These are phyloP conservation scores for Pogonomyrmex californicus DNA, from an alignment of 1,140 invertebrate species.

Conservation along the genomic window DNA sequence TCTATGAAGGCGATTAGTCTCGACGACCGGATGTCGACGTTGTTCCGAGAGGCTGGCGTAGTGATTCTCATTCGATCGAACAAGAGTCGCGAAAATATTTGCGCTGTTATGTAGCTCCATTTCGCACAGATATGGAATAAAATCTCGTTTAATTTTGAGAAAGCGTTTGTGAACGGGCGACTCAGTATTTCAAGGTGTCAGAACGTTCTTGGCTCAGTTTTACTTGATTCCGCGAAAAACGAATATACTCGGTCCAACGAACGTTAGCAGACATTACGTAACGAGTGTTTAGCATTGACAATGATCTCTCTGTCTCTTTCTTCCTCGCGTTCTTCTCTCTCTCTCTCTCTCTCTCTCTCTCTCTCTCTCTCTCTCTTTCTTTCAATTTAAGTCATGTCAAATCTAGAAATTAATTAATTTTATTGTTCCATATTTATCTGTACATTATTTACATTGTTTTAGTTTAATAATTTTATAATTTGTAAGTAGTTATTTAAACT, in stretches of 20 bases:
- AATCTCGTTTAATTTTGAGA: constrained; percentile 37
- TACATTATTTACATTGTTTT: background rate
- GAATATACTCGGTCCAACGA: constrained; percentile 18
- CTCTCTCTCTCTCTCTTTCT: background rate
- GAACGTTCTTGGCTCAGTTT: constrained; percentile 13
- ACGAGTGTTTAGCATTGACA: constrained; percentile 46
- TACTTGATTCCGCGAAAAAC: constrained; percentile 46
- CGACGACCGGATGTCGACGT: constrained; percentile 41
- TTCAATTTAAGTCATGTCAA: background rate
- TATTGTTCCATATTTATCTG: background rate
- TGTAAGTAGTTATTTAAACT: background rate
- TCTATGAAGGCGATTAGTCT: constrained; percentile 47
- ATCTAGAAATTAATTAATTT: background rate
- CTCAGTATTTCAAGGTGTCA: constrained; percentile 31
- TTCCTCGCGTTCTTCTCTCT: background rate
- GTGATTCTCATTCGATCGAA: constrained; percentile 18
- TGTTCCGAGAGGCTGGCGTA: constrained; percentile 26
- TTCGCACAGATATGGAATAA: background rate
- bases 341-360: background rate
- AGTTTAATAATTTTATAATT: constrained; percentile 3
- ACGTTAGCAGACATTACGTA: constrained; percentile 31
- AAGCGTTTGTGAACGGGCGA: background rate
- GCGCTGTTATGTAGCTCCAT: background rate
- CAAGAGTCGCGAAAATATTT: background rate
- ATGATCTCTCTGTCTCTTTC: background rate